Evolutionary conservation across 2,797 vertebrate genomes (phyloP), one percentile per base, ranked within the genome.

Genomic region (Microctenopoma stevenorrisi): DNA sequence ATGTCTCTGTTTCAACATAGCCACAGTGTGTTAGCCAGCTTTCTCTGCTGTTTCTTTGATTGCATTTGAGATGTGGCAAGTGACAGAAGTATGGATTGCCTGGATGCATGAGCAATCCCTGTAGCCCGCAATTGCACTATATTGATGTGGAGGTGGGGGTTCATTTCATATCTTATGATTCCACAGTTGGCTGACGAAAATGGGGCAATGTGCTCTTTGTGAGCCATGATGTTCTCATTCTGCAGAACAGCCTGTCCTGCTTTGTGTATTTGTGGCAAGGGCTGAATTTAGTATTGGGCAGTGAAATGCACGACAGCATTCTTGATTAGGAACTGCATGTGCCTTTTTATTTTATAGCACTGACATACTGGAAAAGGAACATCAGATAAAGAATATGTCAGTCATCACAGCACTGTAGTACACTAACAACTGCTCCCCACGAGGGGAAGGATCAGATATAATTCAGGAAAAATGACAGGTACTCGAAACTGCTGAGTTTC

Each of bases 11-110:
- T 64, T 76, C 25, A 59, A 30, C 38, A 68, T 67, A 67, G 52
- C 53, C 63, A 64, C 72, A 68, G 37, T 78, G 58, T 50, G 53
- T 64, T 25, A 68, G 69, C 37, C 3, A 54, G 51, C 66, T 67
- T 68, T 74, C 67, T 44, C 65, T 51, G 48, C 78, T 86, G 61
- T 80, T 61, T 81, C 64, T 83, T 54, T 90, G 86, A 92, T 86
- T 86, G 71, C 73, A 78, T 90, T 85, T 87, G 78, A 89, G 72
- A 82, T 79, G 84, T 83, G 78, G 79, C 66, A 85, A 88, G 82
- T 86, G 83, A 85, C 79, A 88, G 85, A 80, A 84, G 68, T 90
- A 92, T 92, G 84, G 91, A 91, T 91, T 86, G 85, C 78, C 77
- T 86, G 63, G 82, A 83, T 89, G 85, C 89, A 87, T 86, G 83